A percentile compares a stretch with the other conserved stretches of the same genome.
Evolutionary conservation across 2,797 vertebrate genomes (phyloP).

Genomic region (Falco rusticolus): DNA sequence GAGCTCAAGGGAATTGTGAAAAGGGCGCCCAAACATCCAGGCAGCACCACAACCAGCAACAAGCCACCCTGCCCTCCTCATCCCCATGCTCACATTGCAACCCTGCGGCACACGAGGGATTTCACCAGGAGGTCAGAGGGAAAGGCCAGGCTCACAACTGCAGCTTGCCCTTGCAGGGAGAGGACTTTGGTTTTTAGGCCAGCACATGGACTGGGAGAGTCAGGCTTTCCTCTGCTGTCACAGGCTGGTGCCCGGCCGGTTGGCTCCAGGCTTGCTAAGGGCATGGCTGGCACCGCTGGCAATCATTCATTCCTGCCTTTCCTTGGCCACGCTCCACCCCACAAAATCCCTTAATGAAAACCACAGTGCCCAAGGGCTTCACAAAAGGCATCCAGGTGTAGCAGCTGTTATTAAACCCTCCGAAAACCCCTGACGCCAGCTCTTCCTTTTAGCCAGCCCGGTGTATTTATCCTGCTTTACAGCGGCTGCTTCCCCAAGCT

Average conservation of each 20-base stretch:
- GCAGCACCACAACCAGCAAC: background rate
- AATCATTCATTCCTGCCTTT: background rate
- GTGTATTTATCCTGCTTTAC: background rate
- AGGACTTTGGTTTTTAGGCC: background rate
- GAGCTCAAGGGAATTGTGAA: background rate
- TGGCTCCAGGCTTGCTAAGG: background rate
- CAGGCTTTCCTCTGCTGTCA: background rate
- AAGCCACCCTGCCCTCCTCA: background rate
- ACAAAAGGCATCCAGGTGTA: conserved; percentile 2
- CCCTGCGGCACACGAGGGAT: background rate
- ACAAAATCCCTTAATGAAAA: background rate
- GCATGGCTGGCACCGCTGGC: rapidly evolving
- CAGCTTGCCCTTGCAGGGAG: background rate
- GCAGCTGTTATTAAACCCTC: background rate
- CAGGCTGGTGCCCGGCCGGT: rapidly evolving
- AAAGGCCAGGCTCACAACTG: background rate
- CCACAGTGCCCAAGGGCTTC: background rate
- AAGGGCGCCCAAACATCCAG: background rate
- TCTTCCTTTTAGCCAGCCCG: background rate
- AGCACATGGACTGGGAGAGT: background rate
- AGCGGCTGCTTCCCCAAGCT: background rate
- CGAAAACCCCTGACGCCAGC: background rate
- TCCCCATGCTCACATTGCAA: rapidly evolving
- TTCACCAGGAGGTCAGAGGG: background rate
- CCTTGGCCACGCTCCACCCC: background rate